Evolutionary conservation across 2,888 invertebrate genomes (phyloP).

Genomic region (Tryphoninae sp.): DNA sequence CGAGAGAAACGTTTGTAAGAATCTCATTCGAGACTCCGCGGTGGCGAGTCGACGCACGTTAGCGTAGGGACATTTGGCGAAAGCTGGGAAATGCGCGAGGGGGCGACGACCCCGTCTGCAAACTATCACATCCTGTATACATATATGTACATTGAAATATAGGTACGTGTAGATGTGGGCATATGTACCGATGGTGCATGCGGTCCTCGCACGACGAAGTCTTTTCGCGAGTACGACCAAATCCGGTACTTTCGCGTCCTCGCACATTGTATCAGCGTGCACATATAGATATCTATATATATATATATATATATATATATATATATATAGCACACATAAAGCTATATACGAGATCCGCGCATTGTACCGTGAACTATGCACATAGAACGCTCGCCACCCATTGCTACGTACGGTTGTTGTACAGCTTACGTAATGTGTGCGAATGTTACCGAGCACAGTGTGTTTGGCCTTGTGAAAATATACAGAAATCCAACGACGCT

Average conservation of each 20-base stretch:
- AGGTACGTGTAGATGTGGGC: slow-evolving; percentile 4
- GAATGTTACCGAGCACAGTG: not conserved
- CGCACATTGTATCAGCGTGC: slow-evolving; percentile 29
- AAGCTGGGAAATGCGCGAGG: slow-evolving; percentile 34
- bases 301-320: no score
- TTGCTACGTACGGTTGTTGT: not conserved
- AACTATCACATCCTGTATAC: not conserved
- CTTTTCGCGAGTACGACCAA: slow-evolving; percentile 33
- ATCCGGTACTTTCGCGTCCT: slow-evolving; percentile 43
- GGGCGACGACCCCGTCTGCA: slow-evolving; percentile 38
- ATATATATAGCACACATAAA: no score
- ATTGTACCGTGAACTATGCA: not conserved
- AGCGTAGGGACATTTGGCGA: slow-evolving; percentile 49
- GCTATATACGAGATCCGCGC: slow-evolving; percentile 12
- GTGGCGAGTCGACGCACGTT: slow-evolving; percentile 53
- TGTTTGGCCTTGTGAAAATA: no score
- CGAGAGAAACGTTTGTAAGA: slow-evolving; percentile 41
- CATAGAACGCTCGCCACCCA: not conserved
- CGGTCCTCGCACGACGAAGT: not conserved
- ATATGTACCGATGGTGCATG: slow-evolving; percentile 3
- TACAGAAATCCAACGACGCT: no score
- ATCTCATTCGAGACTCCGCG: slow-evolving; percentile 31
- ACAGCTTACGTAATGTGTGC: slow-evolving; percentile 10
- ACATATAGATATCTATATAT: no score
- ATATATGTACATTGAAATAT: slow-evolving; percentile 8